Evolutionary conservation across 92 coral and sea anemone genomes (phyloP).

Genomic region (Paramuricea clavata): DNA sequence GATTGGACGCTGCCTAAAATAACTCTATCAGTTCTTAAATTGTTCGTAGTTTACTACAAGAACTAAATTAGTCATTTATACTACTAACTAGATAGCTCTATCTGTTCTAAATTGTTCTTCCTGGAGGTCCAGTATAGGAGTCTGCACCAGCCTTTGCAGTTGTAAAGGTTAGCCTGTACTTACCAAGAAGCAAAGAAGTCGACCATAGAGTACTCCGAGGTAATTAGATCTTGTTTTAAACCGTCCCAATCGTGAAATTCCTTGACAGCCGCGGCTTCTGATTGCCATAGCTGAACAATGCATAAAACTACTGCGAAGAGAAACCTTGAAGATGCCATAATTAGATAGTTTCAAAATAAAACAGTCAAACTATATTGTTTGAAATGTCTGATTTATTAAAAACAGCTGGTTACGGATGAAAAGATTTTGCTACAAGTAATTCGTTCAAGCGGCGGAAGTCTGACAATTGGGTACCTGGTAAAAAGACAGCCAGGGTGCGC

Average conservation of each 20-base stretch:
- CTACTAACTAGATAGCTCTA: too few species aligned
- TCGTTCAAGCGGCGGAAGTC: background rate
- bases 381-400: background rate
- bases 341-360: background rate
- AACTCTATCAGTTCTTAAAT: too few species aligned
- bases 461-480: constrained; percentile 25
- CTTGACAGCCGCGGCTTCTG: background rate
- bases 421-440: background rate
- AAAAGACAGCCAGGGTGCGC: background rate
- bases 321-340: background rate
- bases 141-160: too few species aligned
- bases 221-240: constrained; percentile 27
- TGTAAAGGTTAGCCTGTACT: background rate
- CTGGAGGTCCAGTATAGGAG: too few species aligned
- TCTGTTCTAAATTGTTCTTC: too few species aligned
- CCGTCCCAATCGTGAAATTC: constrained; percentile 16
- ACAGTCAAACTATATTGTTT: background rate
- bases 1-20: too few species aligned
- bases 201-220: constrained; percentile 42
- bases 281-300: background rate
- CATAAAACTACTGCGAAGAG: background rate
- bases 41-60: too few species aligned
- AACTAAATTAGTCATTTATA: too few species aligned
- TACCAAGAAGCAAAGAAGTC: constrained; percentile 69
- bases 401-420: background rate